Conservation (phyloP, 2,888 invertebrate species). For the Drosophila acutilabella region DNA sequence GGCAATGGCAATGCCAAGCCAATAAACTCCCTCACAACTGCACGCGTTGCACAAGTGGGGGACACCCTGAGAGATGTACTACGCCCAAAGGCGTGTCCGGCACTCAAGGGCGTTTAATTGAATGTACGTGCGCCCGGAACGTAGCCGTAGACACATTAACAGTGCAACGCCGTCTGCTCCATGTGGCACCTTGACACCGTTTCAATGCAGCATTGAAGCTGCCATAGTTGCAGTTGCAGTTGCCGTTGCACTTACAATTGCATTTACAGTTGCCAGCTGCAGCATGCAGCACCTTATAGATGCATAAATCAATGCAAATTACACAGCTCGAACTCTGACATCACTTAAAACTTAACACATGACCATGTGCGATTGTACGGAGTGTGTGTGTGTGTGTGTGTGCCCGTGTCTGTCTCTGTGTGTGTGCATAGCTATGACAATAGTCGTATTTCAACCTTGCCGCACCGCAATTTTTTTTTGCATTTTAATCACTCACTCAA, state of each 20-base stretch:
- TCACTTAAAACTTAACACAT: slow-evolving; percentile 71
- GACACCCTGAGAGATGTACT: neutral
- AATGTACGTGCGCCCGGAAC: slow-evolving; percentile 73
- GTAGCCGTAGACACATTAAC: slow-evolving; percentile 77
- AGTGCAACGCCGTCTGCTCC: slow-evolving; percentile 54
- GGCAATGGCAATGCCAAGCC: slow-evolving; percentile 53
- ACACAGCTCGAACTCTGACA: slow-evolving; percentile 62
- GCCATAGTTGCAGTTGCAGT: slow-evolving; percentile 30
- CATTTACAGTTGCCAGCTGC: slow-evolving; percentile 17
- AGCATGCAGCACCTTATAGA: slow-evolving; percentile 24
- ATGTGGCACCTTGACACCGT: slow-evolving; percentile 71
- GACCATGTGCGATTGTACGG: neutral
- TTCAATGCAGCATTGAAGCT: slow-evolving; percentile 50
- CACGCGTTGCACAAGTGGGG: neutral
- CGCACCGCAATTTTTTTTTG: slow-evolving; percentile 25
- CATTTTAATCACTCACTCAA: slow-evolving; percentile 78
- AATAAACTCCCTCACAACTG: slow-evolving; percentile 64
- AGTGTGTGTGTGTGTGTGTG: neutral
- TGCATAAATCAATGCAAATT: slow-evolving; percentile 77
- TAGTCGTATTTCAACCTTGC: slow-evolving; percentile 38
- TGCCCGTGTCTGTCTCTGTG: neutral
- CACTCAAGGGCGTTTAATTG: slow-evolving; percentile 80
- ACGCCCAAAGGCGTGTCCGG: slow-evolving; percentile 49
- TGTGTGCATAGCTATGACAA: slow-evolving; percentile 43
- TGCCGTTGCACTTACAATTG: slow-evolving; percentile 4